Base-by-base conservation (phyloP, 23 tunicate species). In the Halocynthia aurantium region DNA sequence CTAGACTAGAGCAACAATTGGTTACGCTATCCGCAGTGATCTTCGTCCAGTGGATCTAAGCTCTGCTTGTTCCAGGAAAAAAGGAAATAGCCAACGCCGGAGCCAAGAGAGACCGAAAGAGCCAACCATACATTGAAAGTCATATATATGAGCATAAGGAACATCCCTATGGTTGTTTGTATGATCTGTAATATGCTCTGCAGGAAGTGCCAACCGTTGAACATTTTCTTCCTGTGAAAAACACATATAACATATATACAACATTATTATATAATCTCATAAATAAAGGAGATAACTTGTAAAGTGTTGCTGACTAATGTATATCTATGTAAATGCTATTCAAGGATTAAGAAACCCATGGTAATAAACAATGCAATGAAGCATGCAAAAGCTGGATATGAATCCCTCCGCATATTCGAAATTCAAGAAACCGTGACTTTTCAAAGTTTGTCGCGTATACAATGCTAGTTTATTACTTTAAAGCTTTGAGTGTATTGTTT, bases 131-230 rank as follows among this genome's bases (percentile, higher is more conserved):
- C 68, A 80, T 85, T 85, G 40, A 80, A 85, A 6, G 90, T 80
- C 90, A 85, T 85, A 65, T 69, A 85, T n/a, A 85, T 67, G 52
- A 85, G 60, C 90, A 85, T 81, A 20, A 85, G 90, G 52, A 81
- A 61, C 80, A 85, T 74, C 40, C 90, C 90, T 0, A 80, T 21
- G 11, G 90, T 85, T 15, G 90, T 85, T 50, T 85, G 90, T 22
- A 85, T 44, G 10, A 85, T 58, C 57, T 85, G 90, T 57, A 85
- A 66, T n/a, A 80, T 8, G 72, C 84, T 85, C 65, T 75, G 84
- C 53, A 85, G 76, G 19, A 85, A 62, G 66, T 85, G 90, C 84
- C 90, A 80, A 6, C 81, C 58, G 72, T 80, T 80, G 80, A 85
- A 85, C 57, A 84, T 80, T 22, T 56, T 62, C 62, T 54, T 13